Evolutionary conservation across 2,113 vertebrate species (phyloP).

Genomic region (Platanista minor): DNA sequence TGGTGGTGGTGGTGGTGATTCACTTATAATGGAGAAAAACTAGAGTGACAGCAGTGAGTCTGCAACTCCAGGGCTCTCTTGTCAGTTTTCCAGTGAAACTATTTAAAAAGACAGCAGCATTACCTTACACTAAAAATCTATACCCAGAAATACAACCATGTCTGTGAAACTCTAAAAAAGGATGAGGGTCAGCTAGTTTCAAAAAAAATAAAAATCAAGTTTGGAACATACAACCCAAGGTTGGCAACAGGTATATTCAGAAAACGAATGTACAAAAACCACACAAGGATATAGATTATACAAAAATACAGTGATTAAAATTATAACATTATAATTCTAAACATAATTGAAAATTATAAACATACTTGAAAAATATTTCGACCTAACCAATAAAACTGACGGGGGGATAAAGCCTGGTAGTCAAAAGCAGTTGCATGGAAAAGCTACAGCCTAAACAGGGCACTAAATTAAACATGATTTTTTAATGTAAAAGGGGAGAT

Average conservation of each 20-base stretch:
- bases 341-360: neutral
- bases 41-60: neutral
- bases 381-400: neutral
- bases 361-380: neutral
- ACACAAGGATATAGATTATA: neutral
- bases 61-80: neutral
- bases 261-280: slow-evolving; percentile 8
- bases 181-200: neutral
- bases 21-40: neutral
- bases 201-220: neutral
- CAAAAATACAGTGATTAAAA: neutral
- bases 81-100: neutral
- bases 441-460: neutral
- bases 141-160: neutral
- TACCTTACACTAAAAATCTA: neutral
- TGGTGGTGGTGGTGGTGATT: neutral
- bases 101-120: neutral
- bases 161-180: neutral
- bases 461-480: neutral
- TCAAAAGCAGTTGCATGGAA: neutral
- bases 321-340: neutral
- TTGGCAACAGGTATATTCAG: neutral
- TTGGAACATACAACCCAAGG: neutral
- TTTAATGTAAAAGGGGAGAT: neutral
- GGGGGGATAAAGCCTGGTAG: neutral